Evolutionary conservation across 2,888 invertebrate genomes (phyloP).

Genomic region (Caenorhabditis auriculariae): DNA sequence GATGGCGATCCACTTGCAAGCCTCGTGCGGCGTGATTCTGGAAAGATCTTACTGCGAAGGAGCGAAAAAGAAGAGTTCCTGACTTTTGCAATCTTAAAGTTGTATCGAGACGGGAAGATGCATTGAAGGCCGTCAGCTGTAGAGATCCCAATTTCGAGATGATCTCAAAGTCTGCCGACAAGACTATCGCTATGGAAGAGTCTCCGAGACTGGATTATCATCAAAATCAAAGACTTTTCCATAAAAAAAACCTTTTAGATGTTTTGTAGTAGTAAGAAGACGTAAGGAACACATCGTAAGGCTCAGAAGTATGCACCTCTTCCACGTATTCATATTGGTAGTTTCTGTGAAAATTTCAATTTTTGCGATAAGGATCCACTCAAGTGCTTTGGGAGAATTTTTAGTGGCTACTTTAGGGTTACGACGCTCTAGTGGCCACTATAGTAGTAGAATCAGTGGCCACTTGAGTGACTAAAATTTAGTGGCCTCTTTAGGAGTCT

Average conservation of each 20-base stretch:
- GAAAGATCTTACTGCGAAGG: too few relatives aligned
- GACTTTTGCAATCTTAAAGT: background rate
- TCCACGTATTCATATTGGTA: conserved; percentile 9
- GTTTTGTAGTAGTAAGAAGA: conserved; percentile 17
- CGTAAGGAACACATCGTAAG: conserved; percentile 20
- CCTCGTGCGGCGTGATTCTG: conserved; percentile 35
- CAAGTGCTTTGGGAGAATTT: too few relatives aligned
- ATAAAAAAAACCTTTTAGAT: conserved; percentile 25
- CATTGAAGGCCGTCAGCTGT: conserved; percentile 11
- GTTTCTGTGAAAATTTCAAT: conserved; percentile 12
- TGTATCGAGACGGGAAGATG: too few relatives aligned
- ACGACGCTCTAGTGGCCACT: too few relatives aligned
- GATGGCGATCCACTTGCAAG: conserved; percentile 35
- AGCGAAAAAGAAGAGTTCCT: background rate
- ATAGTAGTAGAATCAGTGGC: too few relatives aligned
- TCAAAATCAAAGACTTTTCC: too few relatives aligned
- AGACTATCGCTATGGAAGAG: conserved; percentile 11
- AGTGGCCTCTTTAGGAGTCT: too few relatives aligned
- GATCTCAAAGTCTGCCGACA: conserved; percentile 25
- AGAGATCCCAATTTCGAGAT: conserved; percentile 7
- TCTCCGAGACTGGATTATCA: conserved; percentile 16
- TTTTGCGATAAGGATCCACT: too few relatives aligned
- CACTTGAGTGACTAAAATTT: too few relatives aligned
- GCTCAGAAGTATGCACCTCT: conserved; percentile 12
- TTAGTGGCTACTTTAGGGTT: too few relatives aligned